Evolutionary conservation across 2,888 invertebrate genomes (phyloP), one percentile per base, ranked within the genome.

Genomic region (Tenthredo scrophulariae): DNA sequence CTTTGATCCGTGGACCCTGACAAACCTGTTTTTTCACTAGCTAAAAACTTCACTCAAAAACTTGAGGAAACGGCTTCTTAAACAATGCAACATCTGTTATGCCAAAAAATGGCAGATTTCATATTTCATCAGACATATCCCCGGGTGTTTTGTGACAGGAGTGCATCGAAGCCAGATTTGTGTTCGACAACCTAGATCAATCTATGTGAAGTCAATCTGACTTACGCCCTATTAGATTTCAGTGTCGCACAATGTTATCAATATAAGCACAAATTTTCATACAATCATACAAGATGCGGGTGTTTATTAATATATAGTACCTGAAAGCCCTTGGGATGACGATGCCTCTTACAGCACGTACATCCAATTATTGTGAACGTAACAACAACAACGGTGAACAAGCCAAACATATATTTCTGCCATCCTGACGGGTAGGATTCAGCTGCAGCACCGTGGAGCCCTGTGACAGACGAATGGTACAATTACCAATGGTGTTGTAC

Each of bases 241-340:
- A 77, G 18, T 29, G 33, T 77, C 6, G 10, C n/a, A 77, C 46
- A 77, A 54, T 50, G 7, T 54, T 33, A 33, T 54, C 43, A 18
- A 77, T 29, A 50, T 18, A 26, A 50, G 29, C 29, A 77, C 29
- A 77, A 29, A 77, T n/a, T 29, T 26, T 77, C 0, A n/a, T 13
- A 50, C 26, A 18, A 43, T 5, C 6, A 46, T 33, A 50, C 15
- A 33, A 18, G 4, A 77, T 29, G 29, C 5, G 33, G 29, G 9
- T 54, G 26, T 29, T 46, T 5, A 18, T 33, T n/a, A 40, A n/a
- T 54, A 54, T 77, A 54, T 29, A 29, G 85, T 90, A 93, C 93
- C 92, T 93, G 90, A 88, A 93, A 93, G 85, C 93, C 93, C 88
- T 92, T 93, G 2, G 91, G 90, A 87, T 91, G 89, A 79, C 91